Conservation (phyloP, 2,797 vertebrate genomes). For the Spea hammondii region DNA sequence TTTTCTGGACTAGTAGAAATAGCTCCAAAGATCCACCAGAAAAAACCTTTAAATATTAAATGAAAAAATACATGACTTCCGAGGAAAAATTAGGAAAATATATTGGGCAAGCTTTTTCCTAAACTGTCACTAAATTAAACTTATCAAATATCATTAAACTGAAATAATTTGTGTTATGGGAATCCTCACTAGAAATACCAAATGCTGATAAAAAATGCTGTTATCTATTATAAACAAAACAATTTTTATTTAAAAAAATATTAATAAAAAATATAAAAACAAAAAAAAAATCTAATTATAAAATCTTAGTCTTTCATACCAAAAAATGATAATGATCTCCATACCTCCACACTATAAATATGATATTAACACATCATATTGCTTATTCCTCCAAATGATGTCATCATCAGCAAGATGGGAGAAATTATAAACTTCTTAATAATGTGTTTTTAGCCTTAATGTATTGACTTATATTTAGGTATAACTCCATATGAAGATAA, state of each 20-base stretch:
- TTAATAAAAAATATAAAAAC: background rate
- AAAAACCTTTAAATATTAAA: no score
- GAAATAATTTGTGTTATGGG: slow-evolving; percentile 22
- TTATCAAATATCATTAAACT: slow-evolving; percentile 36
- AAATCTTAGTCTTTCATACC: background rate
- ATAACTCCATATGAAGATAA: background rate
- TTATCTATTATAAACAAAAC: no score
- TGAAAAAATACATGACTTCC: background rate
- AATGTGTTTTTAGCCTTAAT: no score
- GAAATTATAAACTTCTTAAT: no score
- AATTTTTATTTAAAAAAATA: no score
- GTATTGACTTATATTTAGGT: background rate
- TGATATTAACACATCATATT: no score
- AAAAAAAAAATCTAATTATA: background rate
- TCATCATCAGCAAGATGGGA: no score
- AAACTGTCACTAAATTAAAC: slow-evolving; percentile 34
- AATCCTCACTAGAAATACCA: background rate
- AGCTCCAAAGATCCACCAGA: no score
- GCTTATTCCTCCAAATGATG: no score
- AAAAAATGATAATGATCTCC: no score
- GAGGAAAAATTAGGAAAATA: slow-evolving; percentile 34
- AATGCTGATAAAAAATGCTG: background rate
- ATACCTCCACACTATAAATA: no score
- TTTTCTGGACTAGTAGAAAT: no score
- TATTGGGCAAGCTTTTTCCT: slow-evolving; percentile 30